A percentile compares a stretch with the other conserved stretches of the same genome.
These are phyloP conservation scores for Cantharis lateralis DNA, from an alignment of 2,888 invertebrate species.

Conservation along the genomic window DNA sequence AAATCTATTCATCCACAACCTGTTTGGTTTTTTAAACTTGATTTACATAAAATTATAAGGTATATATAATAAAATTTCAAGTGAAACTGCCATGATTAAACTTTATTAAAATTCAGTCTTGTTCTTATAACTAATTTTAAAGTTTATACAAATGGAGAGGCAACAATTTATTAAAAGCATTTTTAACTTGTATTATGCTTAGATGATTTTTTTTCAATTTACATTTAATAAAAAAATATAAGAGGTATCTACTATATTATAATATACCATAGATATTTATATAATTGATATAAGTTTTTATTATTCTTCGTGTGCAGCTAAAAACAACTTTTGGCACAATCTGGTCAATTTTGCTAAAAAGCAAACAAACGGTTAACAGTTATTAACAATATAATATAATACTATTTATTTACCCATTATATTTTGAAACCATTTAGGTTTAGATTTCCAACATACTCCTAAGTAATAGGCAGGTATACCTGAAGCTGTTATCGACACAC, in stretches of 20 bases:
- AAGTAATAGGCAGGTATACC: constrained; percentile 83
- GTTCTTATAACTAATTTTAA: background rate
- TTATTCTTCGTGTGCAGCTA: constrained; percentile 78
- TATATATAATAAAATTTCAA: background rate
- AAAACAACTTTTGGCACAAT: constrained; percentile 71
- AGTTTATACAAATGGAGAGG: background rate
- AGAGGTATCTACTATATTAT: background rate
- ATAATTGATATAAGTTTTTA: background rate
- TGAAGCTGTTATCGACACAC: constrained; percentile 76
- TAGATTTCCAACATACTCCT: constrained; percentile 70
- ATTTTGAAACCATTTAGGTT: constrained; percentile 64
- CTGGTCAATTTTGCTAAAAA: constrained; percentile 66
- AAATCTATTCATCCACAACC: background rate
- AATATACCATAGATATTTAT: background rate
- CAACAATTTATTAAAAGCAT: background rate
- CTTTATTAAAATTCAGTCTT: background rate
- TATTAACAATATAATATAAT: background rate
- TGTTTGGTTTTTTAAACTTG: background rate
- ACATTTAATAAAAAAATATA: background rate
- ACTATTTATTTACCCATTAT: constrained; percentile 64
- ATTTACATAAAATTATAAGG: background rate
- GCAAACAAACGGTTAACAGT: background rate
- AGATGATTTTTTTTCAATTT: background rate
- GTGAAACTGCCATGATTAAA: background rate
- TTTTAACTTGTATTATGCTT: background rate